A percentile compares a stretch with the other conserved stretches of the same genome.
These are phyloP conservation scores for Parazoanthus darwini DNA, from an alignment of 92 coral and sea anemone species.

Conservation along the genomic window DNA sequence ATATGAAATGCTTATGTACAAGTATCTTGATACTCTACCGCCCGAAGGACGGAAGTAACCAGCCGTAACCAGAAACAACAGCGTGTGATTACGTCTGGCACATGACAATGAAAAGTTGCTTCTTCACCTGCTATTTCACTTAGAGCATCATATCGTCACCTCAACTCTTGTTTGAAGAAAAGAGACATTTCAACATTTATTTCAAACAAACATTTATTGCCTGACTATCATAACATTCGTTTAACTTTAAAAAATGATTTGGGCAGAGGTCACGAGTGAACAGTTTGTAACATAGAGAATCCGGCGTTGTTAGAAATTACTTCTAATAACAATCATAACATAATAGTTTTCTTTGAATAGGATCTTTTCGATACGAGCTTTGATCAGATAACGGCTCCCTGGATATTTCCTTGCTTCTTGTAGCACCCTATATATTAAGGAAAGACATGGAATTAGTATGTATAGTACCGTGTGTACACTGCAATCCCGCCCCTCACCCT, in stretches of 20 bases:
- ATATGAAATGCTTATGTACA: too few relatives aligned
- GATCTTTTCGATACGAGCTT: neutral
- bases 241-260: neutral
- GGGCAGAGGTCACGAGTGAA: neutral
- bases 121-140: too few relatives aligned
- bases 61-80: too few relatives aligned
- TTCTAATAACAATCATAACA: too few relatives aligned
- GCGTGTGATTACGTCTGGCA: too few relatives aligned
- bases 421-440: neutral
- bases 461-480: neutral
- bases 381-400: constrained; percentile 3
- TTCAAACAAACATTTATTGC: too few relatives aligned
- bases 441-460: neutral
- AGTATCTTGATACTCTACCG: too few relatives aligned
- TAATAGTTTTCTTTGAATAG: too few relatives aligned
- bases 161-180: too few relatives aligned
- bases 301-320: neutral
- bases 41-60: too few relatives aligned
- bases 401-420: constrained; percentile 7
- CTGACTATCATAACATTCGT: neutral
- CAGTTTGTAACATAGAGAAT: too few relatives aligned
- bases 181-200: neutral
- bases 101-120: neutral
- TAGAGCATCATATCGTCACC: neutral
- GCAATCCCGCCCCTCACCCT: too few relatives aligned